Evolutionary conservation across 2,113 vertebrate genomes (phyloP).

Genomic region (Aramus guarauna): DNA sequence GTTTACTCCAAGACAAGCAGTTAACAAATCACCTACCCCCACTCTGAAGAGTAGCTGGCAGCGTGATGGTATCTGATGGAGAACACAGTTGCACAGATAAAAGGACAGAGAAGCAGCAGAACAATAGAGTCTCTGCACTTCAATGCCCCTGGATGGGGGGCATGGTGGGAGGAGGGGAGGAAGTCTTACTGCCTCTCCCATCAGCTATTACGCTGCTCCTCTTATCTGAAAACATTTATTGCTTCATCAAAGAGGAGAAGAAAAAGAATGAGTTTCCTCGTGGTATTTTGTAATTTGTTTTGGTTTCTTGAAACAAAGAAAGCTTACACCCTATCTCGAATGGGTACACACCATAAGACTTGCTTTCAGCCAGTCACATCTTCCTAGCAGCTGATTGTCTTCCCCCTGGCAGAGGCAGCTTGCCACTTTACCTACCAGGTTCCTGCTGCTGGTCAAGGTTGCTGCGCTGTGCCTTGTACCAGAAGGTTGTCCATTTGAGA

Average conservation of each 20-base stretch:
- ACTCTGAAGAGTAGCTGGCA: neutral
- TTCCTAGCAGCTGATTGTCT: neutral
- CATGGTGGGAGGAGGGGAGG: neutral
- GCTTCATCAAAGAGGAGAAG: neutral
- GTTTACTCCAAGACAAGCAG: constrained; percentile 32
- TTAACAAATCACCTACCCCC: constrained; percentile 13
- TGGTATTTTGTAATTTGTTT: neutral
- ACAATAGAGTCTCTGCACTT: neutral
- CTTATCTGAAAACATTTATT: neutral
- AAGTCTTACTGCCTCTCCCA: neutral
- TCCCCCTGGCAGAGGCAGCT: constrained; percentile 18
- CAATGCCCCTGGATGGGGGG: neutral
- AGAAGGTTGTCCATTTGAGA: neutral
- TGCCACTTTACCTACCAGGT: neutral
- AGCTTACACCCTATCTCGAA: neutral
- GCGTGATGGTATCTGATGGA: neutral
- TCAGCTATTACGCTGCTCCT: neutral
- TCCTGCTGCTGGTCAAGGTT: neutral
- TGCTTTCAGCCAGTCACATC: neutral
- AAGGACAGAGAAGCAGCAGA: constrained; percentile 10
- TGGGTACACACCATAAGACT: neutral
- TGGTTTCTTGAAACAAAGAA: constrained; percentile 1
- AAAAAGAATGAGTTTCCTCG: neutral
- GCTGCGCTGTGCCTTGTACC: neutral
- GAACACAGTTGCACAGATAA: constrained; percentile 16